phyloP scores from a whole-genome alignment of 1,140 invertebrate genomes.

The Popillia japonica region DNA sequence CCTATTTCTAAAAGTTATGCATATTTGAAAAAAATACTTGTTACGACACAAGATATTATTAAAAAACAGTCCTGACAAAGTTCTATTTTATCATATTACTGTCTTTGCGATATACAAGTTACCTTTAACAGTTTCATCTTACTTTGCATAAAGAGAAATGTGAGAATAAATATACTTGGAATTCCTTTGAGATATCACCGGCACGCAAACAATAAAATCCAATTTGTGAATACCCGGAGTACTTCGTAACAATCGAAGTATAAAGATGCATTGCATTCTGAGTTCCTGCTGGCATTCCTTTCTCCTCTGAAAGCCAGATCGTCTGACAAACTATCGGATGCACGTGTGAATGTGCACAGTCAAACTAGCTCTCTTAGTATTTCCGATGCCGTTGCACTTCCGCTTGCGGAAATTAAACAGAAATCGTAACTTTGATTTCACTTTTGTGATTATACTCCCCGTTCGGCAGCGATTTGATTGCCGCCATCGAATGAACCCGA shows the following conservation, averaged over 20 bases:
- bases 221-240: constrained; percentile 9
- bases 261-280: not conserved
- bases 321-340: not conserved
- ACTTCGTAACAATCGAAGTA: not conserved
- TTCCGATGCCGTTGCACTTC: not conserved
- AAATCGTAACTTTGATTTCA: constrained; percentile 15
- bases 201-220: constrained; percentile 3
- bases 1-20: too few relatives aligned
- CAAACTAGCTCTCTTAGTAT: not conserved
- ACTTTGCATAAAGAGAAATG: not conserved
- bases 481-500: not conserved
- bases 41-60: too few relatives aligned
- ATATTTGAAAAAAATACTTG: too few relatives aligned
- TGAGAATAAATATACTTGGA: not conserved
- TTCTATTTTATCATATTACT: too few relatives aligned
- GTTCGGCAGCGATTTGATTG: not conserved
- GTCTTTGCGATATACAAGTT: too few relatives aligned
- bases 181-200: constrained; percentile 9
- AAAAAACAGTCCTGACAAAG: too few relatives aligned
- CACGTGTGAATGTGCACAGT: not conserved
- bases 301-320: not conserved
- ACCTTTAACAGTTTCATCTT: not conserved
- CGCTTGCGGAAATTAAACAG: constrained; percentile 5
- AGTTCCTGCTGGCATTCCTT: not conserved
- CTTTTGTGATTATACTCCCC: not conserved